Evolutionary conservation across 1,140 invertebrate species (phyloP), one percentile per base, ranked within the genome.

Genomic region (Drosophila carrolli): DNA sequence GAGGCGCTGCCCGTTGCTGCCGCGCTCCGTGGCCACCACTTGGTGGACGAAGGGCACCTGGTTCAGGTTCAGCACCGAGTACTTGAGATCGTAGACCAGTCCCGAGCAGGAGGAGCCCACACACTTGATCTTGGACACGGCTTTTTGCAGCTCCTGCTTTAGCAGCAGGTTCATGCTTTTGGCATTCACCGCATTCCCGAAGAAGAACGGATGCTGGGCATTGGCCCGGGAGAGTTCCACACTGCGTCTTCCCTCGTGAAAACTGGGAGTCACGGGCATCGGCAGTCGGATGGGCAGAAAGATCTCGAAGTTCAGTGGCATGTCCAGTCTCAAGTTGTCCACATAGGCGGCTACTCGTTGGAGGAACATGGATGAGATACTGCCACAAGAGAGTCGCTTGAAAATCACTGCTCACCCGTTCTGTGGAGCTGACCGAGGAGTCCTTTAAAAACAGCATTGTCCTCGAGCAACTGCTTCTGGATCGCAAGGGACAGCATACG

Each of bases 281-380:
- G 81, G 78, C 29, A 85, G 7, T 0, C 58, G 60, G 9, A 85
- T 43, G 35, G 81, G 74, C 14, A 85, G 19, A 1, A 85, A 85
- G 9, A 82, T 9, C 0, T 85, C 68, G 37, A 86, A 86, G 16
- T 32, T 50, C 3, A 86, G 40, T 9, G 81, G 81, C 65, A 85
- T 27, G 4, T 78, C 74, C 63, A 85, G 19, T 4, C 27, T 0
- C 1, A 57, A 32, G 11, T 60, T 9, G 14, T 53, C 11, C 7
- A 85, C 50, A n/a, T 41, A 65, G 7, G 61, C n/a, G 2, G 63
- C 81, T 86, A 54, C 10, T 27, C 10, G 10, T 35, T 4, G n/a
- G 5, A 16, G 8, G 13, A 6, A 9, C 6, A n/a, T 23, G 7
- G 14, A 0, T 16, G 0, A 23, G 27, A 16, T 23, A 4, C 9